Evolutionary conservation across 1,140 invertebrate species (phyloP).

Genomic region (Scaptodrosophila lebanonensis): DNA sequence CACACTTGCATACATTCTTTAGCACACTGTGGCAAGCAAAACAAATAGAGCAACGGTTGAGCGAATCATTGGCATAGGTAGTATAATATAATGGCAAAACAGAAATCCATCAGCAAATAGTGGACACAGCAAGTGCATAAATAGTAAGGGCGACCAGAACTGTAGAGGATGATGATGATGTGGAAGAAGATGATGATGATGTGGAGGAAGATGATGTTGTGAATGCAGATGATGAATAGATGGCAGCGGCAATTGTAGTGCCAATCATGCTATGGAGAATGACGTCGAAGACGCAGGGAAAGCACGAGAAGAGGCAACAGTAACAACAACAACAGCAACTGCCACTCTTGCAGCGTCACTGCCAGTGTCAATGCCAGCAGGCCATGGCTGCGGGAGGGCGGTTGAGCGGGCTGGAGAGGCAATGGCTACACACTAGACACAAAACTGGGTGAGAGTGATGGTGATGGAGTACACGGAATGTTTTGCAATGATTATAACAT

Average conservation of each 20-base stretch:
- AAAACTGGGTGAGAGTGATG: constrained; percentile 53
- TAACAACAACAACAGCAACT: constrained; percentile 46
- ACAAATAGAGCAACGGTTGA: constrained; percentile 16
- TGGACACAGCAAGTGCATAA: too few relatives aligned
- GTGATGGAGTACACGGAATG: too few relatives aligned
- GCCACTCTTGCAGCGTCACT: constrained; percentile 32
- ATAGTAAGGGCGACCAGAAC: too few relatives aligned
- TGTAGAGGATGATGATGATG: constrained; percentile 31
- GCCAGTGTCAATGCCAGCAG: constrained; percentile 57
- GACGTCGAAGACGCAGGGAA: constrained; percentile 24
- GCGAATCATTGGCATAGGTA: constrained; percentile 13
- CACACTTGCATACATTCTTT: not conserved
- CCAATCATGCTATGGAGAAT: too few relatives aligned
- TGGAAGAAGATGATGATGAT: constrained; percentile 3
- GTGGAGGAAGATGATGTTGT: constrained; percentile 2
- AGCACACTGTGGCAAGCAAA: constrained; percentile 1
- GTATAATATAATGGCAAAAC: constrained; percentile 21
- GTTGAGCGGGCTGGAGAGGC: too few relatives aligned
- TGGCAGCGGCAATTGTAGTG: too few relatives aligned
- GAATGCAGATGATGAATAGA: too few relatives aligned
- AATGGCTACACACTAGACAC: too few relatives aligned
- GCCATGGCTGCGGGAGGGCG: too few relatives aligned
- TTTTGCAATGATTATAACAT: constrained; percentile 53
- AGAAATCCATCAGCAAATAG: constrained; percentile 27
- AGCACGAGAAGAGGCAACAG: constrained; percentile 36